phyloP scores from a whole-genome alignment of 2,888 invertebrate species.

The Pantelozetes paolii region DNA sequence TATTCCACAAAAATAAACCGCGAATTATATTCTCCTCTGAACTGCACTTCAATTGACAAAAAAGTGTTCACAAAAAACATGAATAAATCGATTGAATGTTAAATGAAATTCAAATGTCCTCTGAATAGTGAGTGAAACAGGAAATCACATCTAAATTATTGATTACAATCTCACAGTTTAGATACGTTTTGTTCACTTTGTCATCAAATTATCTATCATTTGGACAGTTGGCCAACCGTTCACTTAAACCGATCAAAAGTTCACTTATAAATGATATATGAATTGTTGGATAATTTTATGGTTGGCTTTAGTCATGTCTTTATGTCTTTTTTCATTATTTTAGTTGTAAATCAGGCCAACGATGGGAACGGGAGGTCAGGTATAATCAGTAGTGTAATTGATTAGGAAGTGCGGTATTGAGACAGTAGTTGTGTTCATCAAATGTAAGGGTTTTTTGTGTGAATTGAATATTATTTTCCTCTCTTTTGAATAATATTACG shows the following conservation, averaged over 20 bases:
- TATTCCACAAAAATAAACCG: not conserved
- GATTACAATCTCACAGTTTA: constrained; percentile 10
- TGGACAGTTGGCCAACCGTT: not conserved
- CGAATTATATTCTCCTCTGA: not conserved
- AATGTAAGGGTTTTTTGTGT: too few relatives aligned
- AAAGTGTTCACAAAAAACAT: not conserved
- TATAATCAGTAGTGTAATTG: not conserved
- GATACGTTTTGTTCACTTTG: not conserved
- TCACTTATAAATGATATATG: not conserved
- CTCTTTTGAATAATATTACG: too few relatives aligned
- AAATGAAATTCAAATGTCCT: not conserved
- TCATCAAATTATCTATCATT: not conserved
- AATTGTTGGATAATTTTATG: not conserved
- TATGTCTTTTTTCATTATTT: too few relatives aligned
- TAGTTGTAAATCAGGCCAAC: not conserved
- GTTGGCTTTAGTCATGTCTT: not conserved
- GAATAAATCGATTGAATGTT: not conserved
- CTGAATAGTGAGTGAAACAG: not conserved
- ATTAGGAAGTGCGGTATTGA: not conserved
- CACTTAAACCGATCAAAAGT: not conserved
- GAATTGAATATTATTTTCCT: too few relatives aligned
- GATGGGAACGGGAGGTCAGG: not conserved
- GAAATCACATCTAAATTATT: constrained; percentile 8
- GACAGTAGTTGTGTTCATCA: not conserved
- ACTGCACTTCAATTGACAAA: not conserved